phyloP scores from a whole-genome alignment of 2,797 vertebrate genomes.

The Synanceia verrucosa region DNA sequence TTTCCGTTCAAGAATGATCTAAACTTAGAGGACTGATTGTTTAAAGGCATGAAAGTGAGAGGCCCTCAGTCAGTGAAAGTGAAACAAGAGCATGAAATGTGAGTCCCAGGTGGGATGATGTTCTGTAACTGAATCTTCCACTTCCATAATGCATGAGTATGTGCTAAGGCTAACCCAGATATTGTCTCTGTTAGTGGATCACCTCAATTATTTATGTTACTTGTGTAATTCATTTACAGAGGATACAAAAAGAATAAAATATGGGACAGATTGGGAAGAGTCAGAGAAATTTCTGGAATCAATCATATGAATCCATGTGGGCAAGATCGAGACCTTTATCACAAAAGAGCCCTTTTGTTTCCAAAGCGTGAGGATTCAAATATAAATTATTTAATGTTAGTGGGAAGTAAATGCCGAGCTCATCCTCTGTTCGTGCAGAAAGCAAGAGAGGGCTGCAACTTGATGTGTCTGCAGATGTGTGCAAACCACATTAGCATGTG shows the following conservation, averaged over 20 bases:
- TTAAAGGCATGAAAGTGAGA: constrained; percentile 70
- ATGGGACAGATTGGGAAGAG: background rate
- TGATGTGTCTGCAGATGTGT: constrained; percentile 40
- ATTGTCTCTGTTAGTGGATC: constrained; percentile 37
- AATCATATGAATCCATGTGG: background rate
- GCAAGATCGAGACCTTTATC: background rate
- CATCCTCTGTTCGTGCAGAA: constrained; percentile 44
- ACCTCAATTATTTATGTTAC: constrained; percentile 53
- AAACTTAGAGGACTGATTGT: constrained; percentile 31
- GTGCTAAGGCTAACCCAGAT: constrained; percentile 51
- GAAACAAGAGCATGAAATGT: constrained; percentile 78
- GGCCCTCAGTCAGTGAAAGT: constrained; percentile 73
- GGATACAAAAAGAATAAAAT: constrained; percentile 7
- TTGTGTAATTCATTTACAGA: constrained; percentile 30
- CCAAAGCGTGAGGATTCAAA: background rate
- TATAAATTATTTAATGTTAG: background rate
- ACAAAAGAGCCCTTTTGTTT: background rate
- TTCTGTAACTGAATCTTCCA: constrained; percentile 69
- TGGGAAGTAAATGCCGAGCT: constrained; percentile 32
- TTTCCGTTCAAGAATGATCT: constrained; percentile 26
- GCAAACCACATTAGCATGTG: constrained; percentile 16
- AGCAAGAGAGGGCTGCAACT: constrained; percentile 35
- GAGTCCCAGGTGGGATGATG: constrained; percentile 66
- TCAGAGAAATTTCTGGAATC: background rate
- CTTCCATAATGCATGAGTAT: constrained; percentile 74